A percentile compares a stretch with the other conserved stretches of the same genome.
phyloP scores from a whole-genome alignment of 2,797 vertebrate genomes.

The Gymnoscopelus braueri region DNA sequence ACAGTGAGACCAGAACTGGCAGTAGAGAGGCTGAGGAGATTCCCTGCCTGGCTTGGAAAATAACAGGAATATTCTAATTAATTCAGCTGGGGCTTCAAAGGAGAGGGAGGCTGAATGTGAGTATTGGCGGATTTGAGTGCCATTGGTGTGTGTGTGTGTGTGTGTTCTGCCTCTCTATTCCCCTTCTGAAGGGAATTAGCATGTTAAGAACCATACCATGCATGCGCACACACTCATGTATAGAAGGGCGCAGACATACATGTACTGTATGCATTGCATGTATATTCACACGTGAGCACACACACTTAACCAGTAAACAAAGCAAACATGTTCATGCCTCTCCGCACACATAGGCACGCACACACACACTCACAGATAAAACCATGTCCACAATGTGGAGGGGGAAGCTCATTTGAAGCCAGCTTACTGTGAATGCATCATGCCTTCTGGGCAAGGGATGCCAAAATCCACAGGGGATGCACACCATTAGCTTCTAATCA shows the following conservation, averaged over 20 bases:
- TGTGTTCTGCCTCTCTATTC: constrained; percentile 32
- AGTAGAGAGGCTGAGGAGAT: constrained; percentile 37
- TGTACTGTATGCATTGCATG: not conserved
- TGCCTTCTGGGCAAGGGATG: constrained; percentile 14
- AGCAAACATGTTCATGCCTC: not conserved
- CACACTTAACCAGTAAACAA: constrained; percentile 1
- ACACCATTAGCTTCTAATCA: constrained; percentile 30
- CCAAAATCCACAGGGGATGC: constrained; percentile 15
- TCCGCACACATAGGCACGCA: not conserved
- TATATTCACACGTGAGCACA: not conserved
- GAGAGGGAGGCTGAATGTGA: constrained; percentile 23
- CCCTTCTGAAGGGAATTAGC: constrained; percentile 40
- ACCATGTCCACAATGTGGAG: constrained; percentile 3
- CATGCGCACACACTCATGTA: constrained; percentile 11
- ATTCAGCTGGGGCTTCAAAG: constrained; percentile 37
- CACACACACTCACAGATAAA: not conserved
- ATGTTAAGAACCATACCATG: constrained; percentile 42
- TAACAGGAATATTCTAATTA: constrained; percentile 22
- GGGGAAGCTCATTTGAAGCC: constrained; percentile 6
- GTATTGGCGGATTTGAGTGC: constrained; percentile 45
- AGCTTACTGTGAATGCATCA: constrained; percentile 9
- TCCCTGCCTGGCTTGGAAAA: constrained; percentile 16
- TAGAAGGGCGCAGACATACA: not conserved
- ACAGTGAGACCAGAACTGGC: constrained; percentile 31
- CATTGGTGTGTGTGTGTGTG: not conserved